Percentiles rank a stretch among this genome's conserved stretches.
These are phyloP conservation scores for Poeciliopsis turneri DNA, from an alignment of 2,797 vertebrate species.

Conservation along the genomic window DNA sequence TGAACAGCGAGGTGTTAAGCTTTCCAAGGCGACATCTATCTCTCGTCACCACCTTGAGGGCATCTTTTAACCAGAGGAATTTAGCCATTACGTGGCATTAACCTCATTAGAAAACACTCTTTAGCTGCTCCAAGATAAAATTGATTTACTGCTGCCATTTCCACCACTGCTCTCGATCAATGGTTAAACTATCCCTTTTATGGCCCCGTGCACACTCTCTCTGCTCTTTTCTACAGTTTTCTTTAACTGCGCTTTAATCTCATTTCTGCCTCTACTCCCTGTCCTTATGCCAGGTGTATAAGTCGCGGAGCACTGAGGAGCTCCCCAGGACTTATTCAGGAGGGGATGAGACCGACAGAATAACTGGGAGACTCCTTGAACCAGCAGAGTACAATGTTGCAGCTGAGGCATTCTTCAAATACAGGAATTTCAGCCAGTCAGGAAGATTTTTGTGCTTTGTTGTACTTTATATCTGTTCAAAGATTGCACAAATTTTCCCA, in stretches of 20 bases:
- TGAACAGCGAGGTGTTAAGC: constrained; percentile 68
- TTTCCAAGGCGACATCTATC: constrained; percentile 82
- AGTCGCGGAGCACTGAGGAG: constrained; percentile 41
- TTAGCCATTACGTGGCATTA: constrained; percentile 89
- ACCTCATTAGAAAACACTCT: constrained; percentile 91
- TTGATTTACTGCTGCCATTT: constrained; percentile 90
- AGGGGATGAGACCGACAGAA: constrained; percentile 39
- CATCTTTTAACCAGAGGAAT: constrained; percentile 86
- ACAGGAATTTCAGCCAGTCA: constrained; percentile 31
- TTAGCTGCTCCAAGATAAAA: constrained; percentile 88
- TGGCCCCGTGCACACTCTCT: constrained; percentile 72
- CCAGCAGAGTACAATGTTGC: constrained; percentile 54
- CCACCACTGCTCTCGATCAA: constrained; percentile 86
- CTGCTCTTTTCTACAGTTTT: constrained; percentile 69
- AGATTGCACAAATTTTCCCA: constrained; percentile 23
- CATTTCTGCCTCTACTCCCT: constrained; percentile 47
- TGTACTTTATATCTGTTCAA: constrained; percentile 40
- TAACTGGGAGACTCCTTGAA: constrained; percentile 52
- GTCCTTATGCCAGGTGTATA: constrained; percentile 72
- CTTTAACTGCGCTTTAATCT: constrained; percentile 74
- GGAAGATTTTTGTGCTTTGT: constrained; percentile 46
- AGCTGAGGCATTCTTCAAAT: constrained; percentile 44
- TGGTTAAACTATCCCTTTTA: constrained; percentile 88
- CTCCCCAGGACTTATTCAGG: constrained; percentile 27
- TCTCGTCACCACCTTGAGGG: constrained; percentile 84